Evolutionary conservation across 2,113 vertebrate genomes (phyloP).

Genomic region (cat (Felis catus)): F.catus_Fca126_mat1.0 CM031420.1:1684501-1685000

Average conservation of each 20-base stretch:
- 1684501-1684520: rapidly evolving
- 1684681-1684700: background rate
- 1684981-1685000: rapidly evolving
- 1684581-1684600: background rate
- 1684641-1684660: background rate
- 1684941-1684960: background rate
- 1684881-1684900: background rate
- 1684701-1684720: background rate
- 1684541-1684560: background rate
- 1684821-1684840: background rate
- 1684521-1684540: background rate
- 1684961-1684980: background rate
- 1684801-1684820: background rate
- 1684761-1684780: background rate
- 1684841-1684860: background rate
- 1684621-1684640: background rate
- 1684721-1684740: background rate
- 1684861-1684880: rapidly evolving
- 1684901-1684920: background rate
- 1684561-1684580: rapidly evolving
- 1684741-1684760: background rate
- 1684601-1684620: rapidly evolving
- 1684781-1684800: background rate
- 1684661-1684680: background rate
- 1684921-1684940: background rate